Base-by-base conservation (phyloP, 2,888 invertebrate species). In the Ecdyonurus torrentis region DNA sequence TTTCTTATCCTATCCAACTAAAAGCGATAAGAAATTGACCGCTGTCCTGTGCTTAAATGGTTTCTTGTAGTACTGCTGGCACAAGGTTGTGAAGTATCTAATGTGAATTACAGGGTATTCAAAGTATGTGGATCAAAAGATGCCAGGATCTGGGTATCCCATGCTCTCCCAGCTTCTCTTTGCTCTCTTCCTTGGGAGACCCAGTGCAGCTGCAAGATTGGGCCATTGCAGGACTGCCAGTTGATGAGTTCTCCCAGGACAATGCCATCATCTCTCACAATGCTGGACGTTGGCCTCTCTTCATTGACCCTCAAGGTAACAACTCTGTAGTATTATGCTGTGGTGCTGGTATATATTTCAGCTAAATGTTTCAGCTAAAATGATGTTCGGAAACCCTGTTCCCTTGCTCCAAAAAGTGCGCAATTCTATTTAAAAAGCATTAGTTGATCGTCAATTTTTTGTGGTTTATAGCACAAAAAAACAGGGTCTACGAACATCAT, bases 271-370 rank as follows among this genome's bases (percentile, higher is more conserved):
- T 96, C 64, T 89, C 93, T 0, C 84, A 83, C 63, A 87, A 85
- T 72, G 87, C 92, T 0, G 80, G 90, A 67, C 81, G 94, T n/a
- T 96, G 92, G 89, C 89, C 95, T 0, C 79, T 97, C 55, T 89
- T 96, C 85, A 91, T 97, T 66, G 96, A 97, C 75, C 96, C 96
- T 0, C 96, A 97, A 81, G 91, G 90, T 87, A 69, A 70, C 61
- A n/a, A n/a, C 52, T 52, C 2, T 52, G 52, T n/a, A 52, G 55
- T 61, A 18, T 18, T n/a, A n/a, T n/a, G n/a, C n/a, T n/a, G n/a
- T n/a, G n/a, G n/a, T n/a, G n/a, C n/a, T n/a, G n/a, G n/a, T n/a
- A n/a, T n/a, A n/a, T n/a, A n/a, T n/a, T n/a, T n/a, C n/a, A n/a
- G n/a, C n/a, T n/a, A n/a, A n/a, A n/a, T n/a, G n/a, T n/a, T n/a